Evolutionary conservation across 37 sponge, comb jelly and placozoan genomes (phyloP).

Genomic region (Dysidea cf. avara): DNA sequence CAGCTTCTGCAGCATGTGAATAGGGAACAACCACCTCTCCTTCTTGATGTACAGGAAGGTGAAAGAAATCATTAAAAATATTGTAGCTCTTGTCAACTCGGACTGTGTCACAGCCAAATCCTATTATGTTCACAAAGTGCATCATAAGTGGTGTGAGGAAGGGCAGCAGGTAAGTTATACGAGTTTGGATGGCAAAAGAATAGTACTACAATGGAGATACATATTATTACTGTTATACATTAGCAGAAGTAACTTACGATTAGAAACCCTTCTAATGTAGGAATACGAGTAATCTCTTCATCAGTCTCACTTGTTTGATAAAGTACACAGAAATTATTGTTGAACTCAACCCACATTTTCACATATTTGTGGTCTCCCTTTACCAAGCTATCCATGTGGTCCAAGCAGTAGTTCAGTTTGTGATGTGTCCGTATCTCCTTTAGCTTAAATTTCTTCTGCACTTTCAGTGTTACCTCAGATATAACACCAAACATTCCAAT

Average conservation of each 20-base stretch:
- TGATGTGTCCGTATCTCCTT: conserved; percentile 38
- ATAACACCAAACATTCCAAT: conserved; percentile 59
- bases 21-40: conserved; percentile 48
- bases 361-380: conserved; percentile 25
- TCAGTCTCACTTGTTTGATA: conserved; percentile 41
- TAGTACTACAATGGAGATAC: conserved; percentile 44
- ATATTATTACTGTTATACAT: background rate
- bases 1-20: conserved; percentile 20
- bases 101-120: conserved; percentile 1
- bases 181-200: conserved; percentile 51
- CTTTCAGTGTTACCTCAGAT: conserved; percentile 44
- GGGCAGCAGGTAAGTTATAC: conserved; percentile 39
- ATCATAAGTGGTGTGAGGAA: conserved; percentile 27
- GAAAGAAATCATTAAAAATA: conserved; percentile 56
- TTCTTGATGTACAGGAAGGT: conserved; percentile 56
- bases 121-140: conserved; percentile 25
- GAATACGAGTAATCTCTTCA: background rate
- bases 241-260: conserved; percentile 17
- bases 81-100: conserved; percentile 49
- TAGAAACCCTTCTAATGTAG: conserved; percentile 1
- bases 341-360: conserved; percentile 63
- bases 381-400: conserved; percentile 28
- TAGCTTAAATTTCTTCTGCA: conserved; percentile 30
- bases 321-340: conserved; percentile 49
- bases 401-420: conserved; percentile 37